phyloP scores from a whole-genome alignment of 2,113 vertebrate genomes.

The Alectura lathami region DNA sequence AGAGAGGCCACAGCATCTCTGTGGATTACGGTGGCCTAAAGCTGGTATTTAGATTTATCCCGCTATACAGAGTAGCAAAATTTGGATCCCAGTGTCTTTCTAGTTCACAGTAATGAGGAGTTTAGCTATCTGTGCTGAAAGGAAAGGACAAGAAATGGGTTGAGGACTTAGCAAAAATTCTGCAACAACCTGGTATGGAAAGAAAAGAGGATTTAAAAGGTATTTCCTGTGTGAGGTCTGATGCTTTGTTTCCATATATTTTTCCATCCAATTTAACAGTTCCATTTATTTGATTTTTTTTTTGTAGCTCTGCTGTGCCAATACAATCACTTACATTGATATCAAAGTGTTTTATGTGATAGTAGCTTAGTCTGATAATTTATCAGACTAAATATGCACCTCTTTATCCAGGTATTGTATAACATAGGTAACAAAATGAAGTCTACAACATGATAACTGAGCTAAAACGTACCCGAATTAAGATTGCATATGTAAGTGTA shows the following conservation, averaged over 20 bases:
- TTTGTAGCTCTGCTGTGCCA: not conserved
- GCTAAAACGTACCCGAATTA: not conserved
- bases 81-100: not conserved
- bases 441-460: not conserved
- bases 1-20: not conserved
- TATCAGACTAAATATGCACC: not conserved
- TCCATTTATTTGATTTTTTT: not conserved
- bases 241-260: not conserved
- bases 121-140: not conserved
- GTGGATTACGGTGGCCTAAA: not conserved
- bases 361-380: not conserved
- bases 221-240: not conserved
- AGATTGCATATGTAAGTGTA: not conserved
- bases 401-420: not conserved
- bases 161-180: not conserved
- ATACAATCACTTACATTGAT: not conserved
- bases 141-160: not conserved
- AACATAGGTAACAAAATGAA: not conserved
- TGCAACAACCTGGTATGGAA: not conserved
- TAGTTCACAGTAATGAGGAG: not conserved
- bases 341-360: not conserved
- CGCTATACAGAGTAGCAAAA: not conserved
- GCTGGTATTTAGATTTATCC: slow-evolving; percentile 2
- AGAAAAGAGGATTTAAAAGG: not conserved
- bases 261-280: not conserved